These are phyloP conservation scores for Hipposideros larvatus DNA, from an alignment of 2,797 vertebrate genomes.

Conservation along the genomic window DNA sequence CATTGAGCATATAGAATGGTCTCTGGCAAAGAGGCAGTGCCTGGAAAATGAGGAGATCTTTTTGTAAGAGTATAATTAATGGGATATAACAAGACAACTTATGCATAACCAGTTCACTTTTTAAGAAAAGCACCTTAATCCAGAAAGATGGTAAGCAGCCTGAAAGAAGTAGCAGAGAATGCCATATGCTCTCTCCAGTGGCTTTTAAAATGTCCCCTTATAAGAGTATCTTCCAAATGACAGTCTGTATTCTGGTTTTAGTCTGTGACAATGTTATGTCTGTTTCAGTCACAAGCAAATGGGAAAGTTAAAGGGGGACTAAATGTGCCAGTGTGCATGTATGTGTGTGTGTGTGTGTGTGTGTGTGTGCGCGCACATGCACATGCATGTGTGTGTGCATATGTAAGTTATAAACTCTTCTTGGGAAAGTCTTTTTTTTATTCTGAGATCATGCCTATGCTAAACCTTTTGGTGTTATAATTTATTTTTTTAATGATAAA, in stretches of 20 bases:
- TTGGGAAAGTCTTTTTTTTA: not conserved
- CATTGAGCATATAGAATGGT: not conserved
- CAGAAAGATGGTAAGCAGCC: not conserved
- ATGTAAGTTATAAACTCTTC: not conserved
- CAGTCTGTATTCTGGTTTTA: not conserved
- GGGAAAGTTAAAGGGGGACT: not conserved
- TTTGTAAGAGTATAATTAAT: not conserved
- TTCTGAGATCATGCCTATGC: not conserved
- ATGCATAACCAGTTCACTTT: not conserved
- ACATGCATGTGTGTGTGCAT: too few species aligned
- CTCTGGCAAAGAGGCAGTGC: not conserved
- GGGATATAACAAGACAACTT: not conserved
- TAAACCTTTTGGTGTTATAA: not conserved
- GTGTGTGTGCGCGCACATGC: too few species aligned
- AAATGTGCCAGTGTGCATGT: not conserved
- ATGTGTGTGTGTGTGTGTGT: not conserved
- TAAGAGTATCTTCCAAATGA: not conserved
- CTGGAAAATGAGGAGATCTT: not conserved
- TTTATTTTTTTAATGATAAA: conserved; percentile 21
- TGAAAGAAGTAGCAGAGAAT: not conserved
- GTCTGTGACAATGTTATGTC: not conserved
- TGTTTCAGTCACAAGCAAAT: not conserved
- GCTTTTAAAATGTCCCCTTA: not conserved
- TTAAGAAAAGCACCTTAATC: not conserved
- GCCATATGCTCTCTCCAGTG: not conserved